Percentiles rank a stretch among this genome's conserved stretches.
Conservation (phyloP, 1,140 invertebrate species). For the Anastatus disparis region DNA sequence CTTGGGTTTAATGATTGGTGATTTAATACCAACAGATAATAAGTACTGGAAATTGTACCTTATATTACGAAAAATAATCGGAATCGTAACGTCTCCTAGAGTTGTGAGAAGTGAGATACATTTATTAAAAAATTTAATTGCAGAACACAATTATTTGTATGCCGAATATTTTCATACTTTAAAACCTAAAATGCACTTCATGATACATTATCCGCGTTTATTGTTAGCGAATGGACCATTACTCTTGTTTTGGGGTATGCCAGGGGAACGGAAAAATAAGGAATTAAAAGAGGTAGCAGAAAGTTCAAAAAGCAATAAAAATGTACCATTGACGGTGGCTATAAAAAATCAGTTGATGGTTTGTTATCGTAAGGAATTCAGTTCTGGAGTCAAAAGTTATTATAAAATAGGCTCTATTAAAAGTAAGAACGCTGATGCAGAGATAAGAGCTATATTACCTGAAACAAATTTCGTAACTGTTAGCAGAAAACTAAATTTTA, state of each 20-base stretch:
- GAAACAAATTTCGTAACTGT: too few species aligned
- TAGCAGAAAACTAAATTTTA: too few species aligned
- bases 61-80: background rate
- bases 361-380: background rate
- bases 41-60: conserved; percentile 6
- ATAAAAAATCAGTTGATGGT: background rate
- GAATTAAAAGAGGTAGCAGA: background rate
- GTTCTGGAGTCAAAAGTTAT: background rate
- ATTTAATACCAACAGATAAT: conserved; percentile 12
- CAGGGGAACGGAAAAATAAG: background rate
- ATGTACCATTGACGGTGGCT: background rate
- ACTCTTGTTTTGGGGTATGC: background rate
- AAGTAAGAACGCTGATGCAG: too few species aligned
- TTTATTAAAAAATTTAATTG: background rate
- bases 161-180: too few species aligned
- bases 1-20: conserved; percentile 22
- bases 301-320: background rate
- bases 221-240: background rate
- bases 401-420: background rate
- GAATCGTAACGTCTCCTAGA: background rate
- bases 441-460: too few species aligned
- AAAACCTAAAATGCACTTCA: too few species aligned
- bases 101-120: background rate
- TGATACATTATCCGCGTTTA: background rate
- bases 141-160: background rate